phyloP scores from a whole-genome alignment of 2,113 vertebrate genomes.

The Anser cygnoides region DNA sequence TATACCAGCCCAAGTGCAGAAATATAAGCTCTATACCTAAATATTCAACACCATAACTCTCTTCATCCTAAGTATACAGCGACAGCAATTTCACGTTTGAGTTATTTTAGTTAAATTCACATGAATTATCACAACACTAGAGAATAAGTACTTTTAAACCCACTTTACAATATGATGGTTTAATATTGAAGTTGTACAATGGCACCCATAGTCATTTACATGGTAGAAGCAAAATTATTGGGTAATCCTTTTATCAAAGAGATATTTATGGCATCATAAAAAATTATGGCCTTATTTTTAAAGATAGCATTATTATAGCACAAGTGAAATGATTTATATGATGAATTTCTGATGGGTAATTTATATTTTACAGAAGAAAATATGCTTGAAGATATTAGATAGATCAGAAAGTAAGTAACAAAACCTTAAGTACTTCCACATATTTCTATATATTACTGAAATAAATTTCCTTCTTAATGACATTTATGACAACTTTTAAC shows the following conservation, averaged over 20 bases:
- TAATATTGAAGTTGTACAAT: background rate
- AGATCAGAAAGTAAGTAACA: background rate
- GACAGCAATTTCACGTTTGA: background rate
- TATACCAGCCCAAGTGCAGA: background rate
- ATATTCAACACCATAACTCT: background rate
- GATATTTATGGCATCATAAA: background rate
- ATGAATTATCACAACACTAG: background rate
- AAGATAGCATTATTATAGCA: background rate
- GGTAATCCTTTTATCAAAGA: background rate
- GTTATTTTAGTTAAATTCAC: background rate
- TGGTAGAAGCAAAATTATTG: background rate
- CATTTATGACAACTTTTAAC: background rate
- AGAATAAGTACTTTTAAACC: background rate
- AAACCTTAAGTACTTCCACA: background rate
- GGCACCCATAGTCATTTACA: background rate
- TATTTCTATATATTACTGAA: background rate
- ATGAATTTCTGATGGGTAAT: background rate
- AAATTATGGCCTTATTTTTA: background rate
- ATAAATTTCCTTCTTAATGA: background rate
- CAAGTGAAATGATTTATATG: background rate
- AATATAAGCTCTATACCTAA: background rate
- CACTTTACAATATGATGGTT: background rate
- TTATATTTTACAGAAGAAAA: background rate
- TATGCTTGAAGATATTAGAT: background rate
- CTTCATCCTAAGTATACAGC: background rate